Evolutionary conservation across 2,797 vertebrate genomes (phyloP), one percentile per base, ranked within the genome.

Genomic region (Artibeus jamaicensis): DNA sequence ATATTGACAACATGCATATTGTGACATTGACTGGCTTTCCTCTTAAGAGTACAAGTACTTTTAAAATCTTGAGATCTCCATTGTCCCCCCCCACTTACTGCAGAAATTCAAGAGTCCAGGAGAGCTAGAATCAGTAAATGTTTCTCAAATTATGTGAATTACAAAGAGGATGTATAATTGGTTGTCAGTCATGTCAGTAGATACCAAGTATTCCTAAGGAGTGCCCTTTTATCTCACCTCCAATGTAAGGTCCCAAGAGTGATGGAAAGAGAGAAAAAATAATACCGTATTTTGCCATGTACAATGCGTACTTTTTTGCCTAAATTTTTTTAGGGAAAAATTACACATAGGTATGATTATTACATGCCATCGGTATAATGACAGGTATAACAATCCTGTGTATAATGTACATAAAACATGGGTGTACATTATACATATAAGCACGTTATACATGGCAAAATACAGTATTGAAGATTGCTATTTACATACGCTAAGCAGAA

Each of bases 71-170:
- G 32, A 70, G 79, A 70, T 48, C 59, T 48, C 44, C 62, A 48
- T n/a, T 34, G 32, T 46, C 21, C 9, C 29, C 9, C 29, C 57
- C 57, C 39, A 67, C 42, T 11, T 48, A 37, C 77, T 4, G 39
- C 18, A 44, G 44, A 95, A 93, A 89, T 81, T 68, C 32, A 50
- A 74, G 37, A 67, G 21, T 89, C 46, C 67, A 1, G 83, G 78
- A 94, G 90, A 97, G 59, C 87, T 86, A 91, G 74, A 95, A 87
- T 95, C 65, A 14, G 34, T 93, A 86, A 74, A 26, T 87, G n/a
- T 84, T 91, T 93, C 44, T 93, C 67, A 73, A 44, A 50, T 67
- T 94, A 57, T 21, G 39, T 59, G 48, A 71, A 77, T 46, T 89
- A 39, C 48, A 67, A 34, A 92, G 59, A 92, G 67, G 81, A 44